Conservation (phyloP, 2,888 invertebrate genomes). For the Sialis fuliginosa region DNA sequence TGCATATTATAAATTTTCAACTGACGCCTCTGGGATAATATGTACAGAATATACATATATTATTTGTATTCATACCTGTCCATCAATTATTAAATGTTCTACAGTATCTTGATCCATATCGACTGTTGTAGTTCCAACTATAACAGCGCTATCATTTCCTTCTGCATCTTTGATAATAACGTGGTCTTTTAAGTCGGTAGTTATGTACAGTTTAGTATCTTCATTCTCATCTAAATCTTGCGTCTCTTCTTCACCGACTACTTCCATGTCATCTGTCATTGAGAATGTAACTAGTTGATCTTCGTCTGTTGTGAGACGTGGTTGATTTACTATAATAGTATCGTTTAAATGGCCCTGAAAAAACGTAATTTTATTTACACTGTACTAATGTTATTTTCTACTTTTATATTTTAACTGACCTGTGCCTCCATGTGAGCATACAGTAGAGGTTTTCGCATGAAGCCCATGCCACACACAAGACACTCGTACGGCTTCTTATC, state of each 20-base stretch:
- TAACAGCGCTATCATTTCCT: conserved; percentile 9
- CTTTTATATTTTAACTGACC: conserved; percentile 21
- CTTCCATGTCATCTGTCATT: conserved; percentile 22
- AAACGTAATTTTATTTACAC: conserved; percentile 1
- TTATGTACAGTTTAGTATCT: conserved; percentile 30
- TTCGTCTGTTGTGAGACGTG: conserved; percentile 42
- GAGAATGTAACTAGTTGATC: conserved; percentile 28
- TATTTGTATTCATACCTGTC: conserved; percentile 13
- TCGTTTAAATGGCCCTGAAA: conserved; percentile 55
- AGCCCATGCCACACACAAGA: conserved; percentile 60
- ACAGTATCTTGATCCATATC: conserved; percentile 15
- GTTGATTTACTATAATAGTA: conserved; percentile 69
- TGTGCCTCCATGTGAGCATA: conserved; percentile 58
- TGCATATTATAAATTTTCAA: too few species aligned
- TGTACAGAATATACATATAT: too few species aligned
- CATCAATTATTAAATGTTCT: conserved; percentile 25
- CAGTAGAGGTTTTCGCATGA: conserved; percentile 65
- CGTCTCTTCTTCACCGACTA: conserved; percentile 13
- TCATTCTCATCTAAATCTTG: conserved; percentile 15
- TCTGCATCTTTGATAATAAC: conserved; percentile 19
- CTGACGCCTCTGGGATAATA: too few species aligned
- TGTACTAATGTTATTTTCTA: neutral
- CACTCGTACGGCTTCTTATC: conserved; percentile 79
- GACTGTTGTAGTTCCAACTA: conserved; percentile 11
- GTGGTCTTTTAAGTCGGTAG: conserved; percentile 27